These are phyloP conservation scores for Chaenogobius annularis DNA, from an alignment of 2,113 vertebrate species.

Conservation along the genomic window DNA sequence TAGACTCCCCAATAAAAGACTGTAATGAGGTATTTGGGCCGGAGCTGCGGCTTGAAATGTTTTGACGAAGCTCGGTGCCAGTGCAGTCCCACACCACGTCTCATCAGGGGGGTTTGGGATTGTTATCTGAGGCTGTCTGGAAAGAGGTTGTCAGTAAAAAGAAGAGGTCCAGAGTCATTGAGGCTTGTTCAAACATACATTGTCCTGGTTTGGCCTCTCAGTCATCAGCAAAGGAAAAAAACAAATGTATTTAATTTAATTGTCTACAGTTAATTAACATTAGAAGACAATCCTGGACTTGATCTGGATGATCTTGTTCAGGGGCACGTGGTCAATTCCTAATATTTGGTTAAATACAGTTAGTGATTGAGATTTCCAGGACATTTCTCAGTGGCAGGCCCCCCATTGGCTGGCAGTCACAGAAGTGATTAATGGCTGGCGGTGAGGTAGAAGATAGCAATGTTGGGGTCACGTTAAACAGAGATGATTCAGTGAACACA, in stretches of 20 bases:
- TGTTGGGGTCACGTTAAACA: conserved; percentile 9
- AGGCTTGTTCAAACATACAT: conserved; percentile 15
- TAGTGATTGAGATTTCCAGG: background rate
- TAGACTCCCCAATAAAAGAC: conserved; percentile 26
- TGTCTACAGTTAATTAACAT: too few species aligned
- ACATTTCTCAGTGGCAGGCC: conserved; percentile 21
- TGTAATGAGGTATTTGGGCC: conserved; percentile 14
- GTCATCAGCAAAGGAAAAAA: background rate
- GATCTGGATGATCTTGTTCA: background rate
- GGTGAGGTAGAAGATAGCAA: conserved; percentile 6
- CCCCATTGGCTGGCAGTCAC: conserved; percentile 1
- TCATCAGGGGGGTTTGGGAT: conserved; percentile 33
- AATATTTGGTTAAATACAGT: background rate
- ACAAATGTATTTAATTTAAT: too few species aligned
- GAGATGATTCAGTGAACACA: conserved; percentile 9
- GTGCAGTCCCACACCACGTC: conserved; percentile 6
- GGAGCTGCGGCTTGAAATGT: background rate
- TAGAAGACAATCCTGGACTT: background rate
- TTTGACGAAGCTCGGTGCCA: background rate
- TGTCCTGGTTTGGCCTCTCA: conserved; percentile 17
- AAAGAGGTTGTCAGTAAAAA: conserved; percentile 15
- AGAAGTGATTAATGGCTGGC: conserved; percentile 40
- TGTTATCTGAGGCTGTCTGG: conserved; percentile 49
- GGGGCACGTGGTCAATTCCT: too few species aligned
- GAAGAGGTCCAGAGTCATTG: background rate